Evolutionary conservation across 2,797 vertebrate genomes (phyloP).

Genomic region (Argya squamiceps): DNA sequence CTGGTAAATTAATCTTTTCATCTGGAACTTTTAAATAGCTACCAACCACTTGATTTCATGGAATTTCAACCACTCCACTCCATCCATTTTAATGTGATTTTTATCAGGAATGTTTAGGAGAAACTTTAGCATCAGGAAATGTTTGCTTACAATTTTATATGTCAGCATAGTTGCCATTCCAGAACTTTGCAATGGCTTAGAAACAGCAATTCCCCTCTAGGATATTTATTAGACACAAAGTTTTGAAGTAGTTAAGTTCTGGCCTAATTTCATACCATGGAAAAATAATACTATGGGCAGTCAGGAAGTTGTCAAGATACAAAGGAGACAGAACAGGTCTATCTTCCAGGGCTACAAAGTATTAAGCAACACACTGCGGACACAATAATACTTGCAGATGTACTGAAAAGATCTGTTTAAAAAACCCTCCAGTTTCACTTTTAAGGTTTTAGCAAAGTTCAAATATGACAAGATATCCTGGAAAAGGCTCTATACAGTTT

Average conservation of each 20-base stretch:
- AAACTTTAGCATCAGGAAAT: neutral
- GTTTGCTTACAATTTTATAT: neutral
- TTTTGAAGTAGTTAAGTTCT: neutral
- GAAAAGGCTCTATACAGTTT: neutral
- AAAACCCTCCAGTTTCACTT: neutral
- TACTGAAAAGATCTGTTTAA: neutral
- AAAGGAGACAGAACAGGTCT: neutral
- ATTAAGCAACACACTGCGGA: neutral
- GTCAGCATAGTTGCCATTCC: neutral
- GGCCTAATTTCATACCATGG: neutral
- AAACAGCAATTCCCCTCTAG: neutral
- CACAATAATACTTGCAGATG: neutral
- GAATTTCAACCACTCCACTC: neutral
- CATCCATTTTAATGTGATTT: neutral
- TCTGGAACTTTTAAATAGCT: neutral
- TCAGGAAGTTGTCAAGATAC: neutral
- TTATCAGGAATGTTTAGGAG: neutral
- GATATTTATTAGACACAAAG: neutral
- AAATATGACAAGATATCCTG: neutral
- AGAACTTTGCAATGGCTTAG: neutral
- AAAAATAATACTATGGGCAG: neutral
- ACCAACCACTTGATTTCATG: neutral
- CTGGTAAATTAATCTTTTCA: neutral
- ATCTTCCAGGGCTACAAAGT: neutral
- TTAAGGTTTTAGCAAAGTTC: neutral